These are phyloP conservation scores for Pterobdella sp. DNA, from an alignment of 2,888 invertebrate genomes.

Conservation along the genomic window DNA sequence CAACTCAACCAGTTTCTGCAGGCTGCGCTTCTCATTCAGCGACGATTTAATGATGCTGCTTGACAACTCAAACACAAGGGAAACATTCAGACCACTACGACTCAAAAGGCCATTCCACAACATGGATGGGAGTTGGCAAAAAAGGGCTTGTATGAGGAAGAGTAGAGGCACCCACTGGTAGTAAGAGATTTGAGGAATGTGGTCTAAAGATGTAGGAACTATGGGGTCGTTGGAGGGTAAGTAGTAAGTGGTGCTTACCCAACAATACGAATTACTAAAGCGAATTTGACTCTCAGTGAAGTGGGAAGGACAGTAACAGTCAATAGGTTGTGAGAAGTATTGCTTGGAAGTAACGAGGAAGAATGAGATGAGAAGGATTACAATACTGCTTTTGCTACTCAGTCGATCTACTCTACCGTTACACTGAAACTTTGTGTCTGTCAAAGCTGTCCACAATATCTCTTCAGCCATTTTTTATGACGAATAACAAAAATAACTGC, in stretches of 20 bases:
- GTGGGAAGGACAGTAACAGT: slow-evolving; percentile 31
- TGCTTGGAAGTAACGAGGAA: slow-evolving; percentile 28
- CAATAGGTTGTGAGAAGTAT: slow-evolving; percentile 26
- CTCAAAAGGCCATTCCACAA: slow-evolving; percentile 19
- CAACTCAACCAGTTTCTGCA: slow-evolving; percentile 23
- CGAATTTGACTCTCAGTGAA: slow-evolving; percentile 30
- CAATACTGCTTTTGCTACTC: slow-evolving; percentile 21
- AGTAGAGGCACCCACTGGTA: slow-evolving; percentile 32
- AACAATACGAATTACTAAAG: slow-evolving; percentile 29
- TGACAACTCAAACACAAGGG: slow-evolving; percentile 22
- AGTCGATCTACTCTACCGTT: slow-evolving; percentile 13
- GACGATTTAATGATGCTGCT: not conserved
- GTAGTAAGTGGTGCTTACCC: slow-evolving; percentile 30
- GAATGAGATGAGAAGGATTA: slow-evolving; percentile 9
- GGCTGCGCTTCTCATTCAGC: slow-evolving; percentile 18
- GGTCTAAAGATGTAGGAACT: slow-evolving; percentile 16
- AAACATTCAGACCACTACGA: slow-evolving; percentile 23
- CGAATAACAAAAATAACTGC: no score
- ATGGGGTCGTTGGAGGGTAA: slow-evolving; percentile 24
- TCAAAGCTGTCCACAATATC: no score
- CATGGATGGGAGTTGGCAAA: slow-evolving; percentile 15
- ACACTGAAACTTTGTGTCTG: no score
- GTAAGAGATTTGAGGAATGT: slow-evolving; percentile 16
- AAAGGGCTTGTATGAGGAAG: slow-evolving; percentile 23
- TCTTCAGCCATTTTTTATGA: no score